These are phyloP conservation scores for Alectura lathami DNA, from an alignment of 2,113 vertebrate species.

Conservation along the genomic window DNA sequence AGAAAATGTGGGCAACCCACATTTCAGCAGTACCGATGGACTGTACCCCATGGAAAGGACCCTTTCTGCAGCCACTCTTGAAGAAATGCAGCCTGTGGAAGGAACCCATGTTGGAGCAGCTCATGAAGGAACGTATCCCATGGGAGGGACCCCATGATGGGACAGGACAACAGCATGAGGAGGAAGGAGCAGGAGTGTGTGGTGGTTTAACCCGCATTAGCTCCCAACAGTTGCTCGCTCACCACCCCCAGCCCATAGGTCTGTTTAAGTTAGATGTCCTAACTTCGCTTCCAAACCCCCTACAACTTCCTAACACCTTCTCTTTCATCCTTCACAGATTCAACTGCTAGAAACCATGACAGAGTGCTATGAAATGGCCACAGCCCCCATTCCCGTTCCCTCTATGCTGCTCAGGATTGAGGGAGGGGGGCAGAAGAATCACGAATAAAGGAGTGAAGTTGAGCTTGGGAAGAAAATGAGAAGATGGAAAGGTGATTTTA, in stretches of 20 bases:
- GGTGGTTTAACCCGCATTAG: too few relatives aligned
- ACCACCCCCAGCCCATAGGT: too few relatives aligned
- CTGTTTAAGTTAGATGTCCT: too few relatives aligned
- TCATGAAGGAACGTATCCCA: not conserved
- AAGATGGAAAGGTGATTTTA: not conserved
- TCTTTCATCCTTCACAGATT: too few relatives aligned
- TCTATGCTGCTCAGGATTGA: rapidly evolving
- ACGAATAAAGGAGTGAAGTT: not conserved
- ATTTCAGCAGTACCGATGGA: not conserved
- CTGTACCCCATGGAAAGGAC: not conserved
- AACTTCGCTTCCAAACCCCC: too few relatives aligned
- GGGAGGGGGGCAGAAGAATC: not conserved
- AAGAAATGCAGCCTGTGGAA: not conserved
- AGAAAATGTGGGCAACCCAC: not conserved
- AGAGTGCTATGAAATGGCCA: not conserved
- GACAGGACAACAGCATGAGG: not conserved
- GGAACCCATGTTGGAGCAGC: not conserved
- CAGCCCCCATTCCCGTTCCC: not conserved
- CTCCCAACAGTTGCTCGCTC: too few relatives aligned
- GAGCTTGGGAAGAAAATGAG: not conserved
- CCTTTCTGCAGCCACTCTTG: not conserved
- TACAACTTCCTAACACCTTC: too few relatives aligned
- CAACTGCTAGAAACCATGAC: too few relatives aligned
- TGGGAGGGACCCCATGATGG: not conserved
- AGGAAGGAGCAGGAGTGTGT: not conserved